phyloP scores from a whole-genome alignment of 2,888 invertebrate genomes.

The Neria commutata region DNA sequence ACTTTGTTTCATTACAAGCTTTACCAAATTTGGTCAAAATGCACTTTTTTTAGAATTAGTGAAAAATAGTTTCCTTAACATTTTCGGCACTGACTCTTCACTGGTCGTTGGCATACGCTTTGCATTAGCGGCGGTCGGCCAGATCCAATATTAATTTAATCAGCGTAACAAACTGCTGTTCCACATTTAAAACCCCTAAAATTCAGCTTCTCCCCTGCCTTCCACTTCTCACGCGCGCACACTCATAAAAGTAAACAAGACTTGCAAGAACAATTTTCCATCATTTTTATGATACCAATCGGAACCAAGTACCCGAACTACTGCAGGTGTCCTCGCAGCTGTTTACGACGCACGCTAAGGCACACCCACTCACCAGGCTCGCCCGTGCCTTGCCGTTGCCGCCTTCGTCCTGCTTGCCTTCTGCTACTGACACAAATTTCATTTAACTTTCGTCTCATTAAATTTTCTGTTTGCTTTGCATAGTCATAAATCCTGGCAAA shows the following conservation, averaged over 20 bases:
- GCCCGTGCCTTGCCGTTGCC: not conserved
- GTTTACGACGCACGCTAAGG: not conserved
- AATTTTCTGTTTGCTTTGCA: slow-evolving; percentile 34
- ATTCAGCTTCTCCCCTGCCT: slow-evolving; percentile 1
- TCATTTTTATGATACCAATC: slow-evolving; percentile 18
- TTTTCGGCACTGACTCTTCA: too few relatives aligned
- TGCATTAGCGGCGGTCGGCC: too few relatives aligned
- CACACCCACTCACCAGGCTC: not conserved
- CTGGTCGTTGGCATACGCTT: too few relatives aligned
- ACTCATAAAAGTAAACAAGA: not conserved
- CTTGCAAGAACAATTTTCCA: slow-evolving; percentile 10
- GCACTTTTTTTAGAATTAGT: too few relatives aligned
- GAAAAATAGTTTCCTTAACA: too few relatives aligned
- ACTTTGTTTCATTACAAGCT: too few relatives aligned
- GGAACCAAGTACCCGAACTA: not conserved
- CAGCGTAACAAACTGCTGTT: slow-evolving; percentile 20
- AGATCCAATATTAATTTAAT: slow-evolving; percentile 25
- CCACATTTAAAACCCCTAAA: slow-evolving; percentile 25
- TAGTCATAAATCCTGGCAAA: slow-evolving; percentile 31
- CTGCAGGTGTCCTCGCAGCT: too few relatives aligned
- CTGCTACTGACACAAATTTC: slow-evolving; percentile 30
- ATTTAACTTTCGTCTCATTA: slow-evolving; percentile 39
- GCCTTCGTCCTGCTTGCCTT: not conserved
- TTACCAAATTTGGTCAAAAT: too few relatives aligned
- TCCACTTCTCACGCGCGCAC: not conserved